Base-by-base conservation (phyloP, 2,113 vertebrate genomes). In the Lontra canadensis region DNA sequence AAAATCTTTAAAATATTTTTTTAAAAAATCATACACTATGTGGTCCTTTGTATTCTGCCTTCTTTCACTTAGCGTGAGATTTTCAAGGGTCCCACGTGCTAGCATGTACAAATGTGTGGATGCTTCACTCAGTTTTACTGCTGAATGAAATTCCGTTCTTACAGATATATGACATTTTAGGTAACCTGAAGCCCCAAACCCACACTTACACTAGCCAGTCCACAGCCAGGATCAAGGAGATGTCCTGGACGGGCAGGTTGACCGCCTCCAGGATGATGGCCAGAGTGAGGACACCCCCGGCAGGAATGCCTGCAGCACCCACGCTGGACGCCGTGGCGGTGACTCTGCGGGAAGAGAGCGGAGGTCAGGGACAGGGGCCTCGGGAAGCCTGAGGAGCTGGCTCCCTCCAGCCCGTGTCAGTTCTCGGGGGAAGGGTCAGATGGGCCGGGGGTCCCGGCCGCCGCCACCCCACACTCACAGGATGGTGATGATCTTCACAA, bases 151-250 rank as follows among this genome's bases (percentile, higher is more conserved):
- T 39, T 49, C 49, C 81, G 47, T 7, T 14, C 31, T 23, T 69
- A 39, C 20, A 61, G 49, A 34, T 0, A 20, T 36, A 23, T 26
- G 59, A 71, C 39, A 21, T 36, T 86, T 61, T 10, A 26, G 15
- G 18, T 69, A 78, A 69, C 69, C 42, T 2, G 9, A 34, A 11
- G 1, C 39, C 49, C 67, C 82, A 8, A 4, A 23, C 59, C 87
- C 87, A 36, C 76, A 99, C 99, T 99, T 95, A 99, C 99, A 99
- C 99, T 17, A 99, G 98, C 99, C 99, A 99, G 93, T 99, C 99
- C 59, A 99, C 99, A 7, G 99, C 99, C 95, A 99, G 97, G 95
- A 99, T 99, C 69, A 99, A 99, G 44, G 99, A 99, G 97, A 99
- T 99, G 96, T 99, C 99, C 0, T 92, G 98, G 79, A 99, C 99